Evolutionary conservation across 2,797 vertebrate genomes (phyloP).

Genomic region (Hippocampus kuda): DNA sequence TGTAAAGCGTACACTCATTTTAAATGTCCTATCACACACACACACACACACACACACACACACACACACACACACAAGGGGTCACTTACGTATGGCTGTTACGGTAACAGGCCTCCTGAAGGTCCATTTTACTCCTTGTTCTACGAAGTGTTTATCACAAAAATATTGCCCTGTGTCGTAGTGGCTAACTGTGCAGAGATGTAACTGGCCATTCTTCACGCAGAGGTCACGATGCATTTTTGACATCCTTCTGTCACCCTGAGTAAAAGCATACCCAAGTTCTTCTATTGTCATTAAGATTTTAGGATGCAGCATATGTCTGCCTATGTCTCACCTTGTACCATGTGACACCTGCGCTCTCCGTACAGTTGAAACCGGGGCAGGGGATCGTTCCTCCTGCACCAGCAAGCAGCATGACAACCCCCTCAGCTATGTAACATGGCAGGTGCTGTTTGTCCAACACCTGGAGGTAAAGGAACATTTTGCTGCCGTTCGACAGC

Average conservation of each 20-base stretch:
- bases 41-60: too few relatives aligned
- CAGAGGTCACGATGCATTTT: rapidly evolving
- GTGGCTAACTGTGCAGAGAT: slow-evolving; percentile 9
- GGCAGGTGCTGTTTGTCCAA: slow-evolving; percentile 19
- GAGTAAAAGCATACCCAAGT: slow-evolving; percentile 10
- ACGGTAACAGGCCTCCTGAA: slow-evolving; percentile 41
- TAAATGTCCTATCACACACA: too few relatives aligned
- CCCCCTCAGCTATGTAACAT: slow-evolving; percentile 25
- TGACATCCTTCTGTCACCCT: slow-evolving; percentile 15
- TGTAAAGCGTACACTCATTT: too few relatives aligned
- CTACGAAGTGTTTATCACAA: slow-evolving; percentile 45
- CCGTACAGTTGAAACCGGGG: slow-evolving; percentile 34
- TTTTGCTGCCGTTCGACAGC: slow-evolving; percentile 25
- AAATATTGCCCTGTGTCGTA: slow-evolving; percentile 25
- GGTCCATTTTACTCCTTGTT: slow-evolving; percentile 36
- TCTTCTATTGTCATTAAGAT: neutral
- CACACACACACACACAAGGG: too few relatives aligned
- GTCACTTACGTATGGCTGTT: slow-evolving; percentile 43
- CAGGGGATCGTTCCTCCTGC: slow-evolving; percentile 16
- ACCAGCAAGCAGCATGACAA: neutral
- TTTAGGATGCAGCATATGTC: neutral
- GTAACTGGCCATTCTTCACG: neutral
- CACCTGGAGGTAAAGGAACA: slow-evolving; percentile 42
- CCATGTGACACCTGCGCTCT: slow-evolving; percentile 38
- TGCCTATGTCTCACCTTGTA: slow-evolving; percentile 46